Evolutionary conservation across 2,797 vertebrate genomes (phyloP).

Genomic region (Notolepis coatsorum): DNA sequence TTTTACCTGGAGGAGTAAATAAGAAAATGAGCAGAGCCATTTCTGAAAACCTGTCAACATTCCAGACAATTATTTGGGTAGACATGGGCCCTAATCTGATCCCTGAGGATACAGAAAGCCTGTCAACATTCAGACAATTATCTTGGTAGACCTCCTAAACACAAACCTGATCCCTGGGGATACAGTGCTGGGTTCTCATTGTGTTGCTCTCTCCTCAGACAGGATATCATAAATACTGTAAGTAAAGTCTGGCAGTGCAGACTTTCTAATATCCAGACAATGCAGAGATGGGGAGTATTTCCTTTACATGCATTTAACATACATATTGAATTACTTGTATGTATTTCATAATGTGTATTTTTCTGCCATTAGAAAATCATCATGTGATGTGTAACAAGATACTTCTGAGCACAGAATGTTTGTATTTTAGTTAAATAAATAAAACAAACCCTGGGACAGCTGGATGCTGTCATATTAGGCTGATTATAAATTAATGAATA

Average conservation of each 20-base stretch:
- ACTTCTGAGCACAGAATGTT: too few relatives aligned
- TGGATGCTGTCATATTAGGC: too few relatives aligned
- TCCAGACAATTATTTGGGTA: constrained; percentile 1
- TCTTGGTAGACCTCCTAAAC: not conserved
- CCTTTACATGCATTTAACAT: too few relatives aligned
- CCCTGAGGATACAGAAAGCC: not conserved
- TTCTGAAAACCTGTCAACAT: not conserved
- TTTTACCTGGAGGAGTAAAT: not conserved
- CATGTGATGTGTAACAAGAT: too few relatives aligned
- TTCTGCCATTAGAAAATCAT: too few relatives aligned
- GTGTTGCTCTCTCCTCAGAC: constrained; percentile 13
- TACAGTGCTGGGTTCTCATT: constrained; percentile 2
- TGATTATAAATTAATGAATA: too few relatives aligned
- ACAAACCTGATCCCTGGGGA: constrained; percentile 6
- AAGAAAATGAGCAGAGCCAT: not conserved
- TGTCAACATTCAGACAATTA: not conserved
- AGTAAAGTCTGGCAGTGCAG: not conserved
- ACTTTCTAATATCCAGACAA: not conserved
- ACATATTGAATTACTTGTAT: too few relatives aligned
- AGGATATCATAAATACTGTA: constrained; percentile 22
- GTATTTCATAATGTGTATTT: too few relatives aligned
- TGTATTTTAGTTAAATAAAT: too few relatives aligned
- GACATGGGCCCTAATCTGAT: constrained; percentile 2
- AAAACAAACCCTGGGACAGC: too few relatives aligned
- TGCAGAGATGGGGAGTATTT: not conserved